Base-by-base conservation (phyloP, 2,797 vertebrate genomes). In the Coilia nasus region DNA sequence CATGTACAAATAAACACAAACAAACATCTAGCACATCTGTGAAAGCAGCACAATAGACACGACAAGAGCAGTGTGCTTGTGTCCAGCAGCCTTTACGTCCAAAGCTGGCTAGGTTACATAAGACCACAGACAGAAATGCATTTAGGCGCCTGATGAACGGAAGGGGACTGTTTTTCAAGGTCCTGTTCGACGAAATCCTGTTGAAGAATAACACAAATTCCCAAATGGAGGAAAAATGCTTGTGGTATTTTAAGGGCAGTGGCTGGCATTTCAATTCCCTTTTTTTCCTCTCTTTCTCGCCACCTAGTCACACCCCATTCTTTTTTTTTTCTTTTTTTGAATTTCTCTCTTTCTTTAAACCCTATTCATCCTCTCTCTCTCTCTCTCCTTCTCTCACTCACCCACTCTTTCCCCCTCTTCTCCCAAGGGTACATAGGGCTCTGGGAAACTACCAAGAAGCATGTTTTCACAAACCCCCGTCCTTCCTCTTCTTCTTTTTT, bases 361-460 rank as follows among this genome's bases (percentile, higher is more conserved):
- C 46, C 10, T 47, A 47, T 47, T 47, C 46, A 47, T 64, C 62
- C 23, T 62, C 60, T 7, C 21, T 23, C 62, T 64, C 62, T 67
- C 28, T 75, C 14, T 6, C 28, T 31, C 67, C 17, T 10, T 75
- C 15, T 15, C 15, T 28, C 7, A 1, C 62, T 81, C 44, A 44
- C 41, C 62, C 75, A 54, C 28, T 81, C 31, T 1, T 23, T 14
- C 83, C 19, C 46, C 59, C 85, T 80, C 84, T 83, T 83, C 23
- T 89, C 84, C 91, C 91, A 89, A 1, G 85, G 84, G 54, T 85
- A 89, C 15, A 90, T 85, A 86, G 82, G 85, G 90, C 91, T 95
- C 92, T 94, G 94, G 91, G 94, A 95, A 96, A 95, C 93, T 82
- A 86, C 90, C 90, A 85, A 89, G 93, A 91, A 88, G 17, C 89